phyloP scores from a whole-genome alignment of 2,113 vertebrate species.

The Morone saxatilis region DNA sequence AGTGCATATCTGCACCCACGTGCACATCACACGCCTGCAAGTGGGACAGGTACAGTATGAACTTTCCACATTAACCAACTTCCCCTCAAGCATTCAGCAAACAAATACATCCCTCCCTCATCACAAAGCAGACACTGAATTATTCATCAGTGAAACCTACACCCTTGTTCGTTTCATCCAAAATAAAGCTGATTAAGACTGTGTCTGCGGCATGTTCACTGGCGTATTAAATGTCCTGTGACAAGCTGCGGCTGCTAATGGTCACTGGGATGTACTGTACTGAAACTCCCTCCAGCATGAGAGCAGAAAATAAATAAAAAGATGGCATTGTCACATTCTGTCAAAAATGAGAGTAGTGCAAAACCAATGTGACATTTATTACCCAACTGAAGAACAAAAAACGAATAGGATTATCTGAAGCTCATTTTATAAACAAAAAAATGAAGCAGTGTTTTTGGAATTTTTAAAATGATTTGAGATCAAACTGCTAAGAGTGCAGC shows the following conservation, averaged over 20 bases:
- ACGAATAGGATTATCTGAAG: not conserved
- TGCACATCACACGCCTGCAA: not conserved
- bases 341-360: not conserved
- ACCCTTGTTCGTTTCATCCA: constrained; percentile 31
- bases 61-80: constrained; percentile 33
- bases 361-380: not conserved
- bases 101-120: not conserved
- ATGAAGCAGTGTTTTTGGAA: not conserved
- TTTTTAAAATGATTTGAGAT: not conserved
- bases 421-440: not conserved
- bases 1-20: not conserved
- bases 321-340: constrained; percentile 11
- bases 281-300: not conserved
- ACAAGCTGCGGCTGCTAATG: constrained; percentile 49
- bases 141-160: constrained; percentile 66
- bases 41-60: constrained; percentile 11
- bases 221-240: constrained; percentile 65
- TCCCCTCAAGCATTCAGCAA: constrained; percentile 26
- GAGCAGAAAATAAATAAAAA: constrained; percentile 24
- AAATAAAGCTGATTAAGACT: constrained; percentile 50
- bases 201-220: constrained; percentile 49
- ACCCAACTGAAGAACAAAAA: not conserved
- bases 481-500: not conserved
- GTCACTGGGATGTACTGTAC: constrained; percentile 15
- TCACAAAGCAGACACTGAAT: constrained; percentile 52